Base-by-base conservation (phyloP, 2,797 vertebrate genomes). In the Rhinophrynus dorsalis region DNA sequence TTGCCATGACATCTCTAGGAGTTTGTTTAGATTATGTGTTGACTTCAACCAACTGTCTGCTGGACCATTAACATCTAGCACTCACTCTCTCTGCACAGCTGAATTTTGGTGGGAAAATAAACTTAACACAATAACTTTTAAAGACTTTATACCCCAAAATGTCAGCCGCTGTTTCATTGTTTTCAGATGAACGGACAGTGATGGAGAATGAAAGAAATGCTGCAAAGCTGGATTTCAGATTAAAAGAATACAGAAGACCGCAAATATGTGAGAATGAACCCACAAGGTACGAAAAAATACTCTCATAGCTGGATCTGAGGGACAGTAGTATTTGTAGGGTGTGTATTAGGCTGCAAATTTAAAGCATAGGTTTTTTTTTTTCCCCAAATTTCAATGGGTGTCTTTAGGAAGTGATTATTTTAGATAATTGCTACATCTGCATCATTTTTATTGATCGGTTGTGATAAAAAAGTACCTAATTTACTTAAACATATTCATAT, bases 151-250 rank as follows among this genome's bases (percentile, higher is more conserved):
- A n/a, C 15, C 13, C 2, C 1, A 7, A 0, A 1, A 67, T 76
- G 35, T 70, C 59, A 75, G 21, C 55, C 20, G 7, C 1, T 1
- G 11, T 11, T 76, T 76, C 76, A 12, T 37, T 75, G 37, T 37
- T 76, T 78, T 29, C 45, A 79, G 79, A 77, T 51, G 79, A 80
- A 13, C 68, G 72, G 37, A 52, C 29, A 1, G 27, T 78, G 0
- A 20, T 74, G 21, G 78, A 75, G 10, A 74, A 64, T 62, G 81
- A 81, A 62, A 72, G 70, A 61, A 79, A 66, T 58, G 65, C 64
- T 20, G 69, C 79, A 56, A 77, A 68, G 2, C 3, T 65, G 5
- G 57, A 76, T 65, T 85, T 81, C 33, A 77, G 71, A 62, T 51
- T 67, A 37, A 69, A 75, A 48, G 54, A 54, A 29, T 79, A 78